These are phyloP conservation scores for Zapornia atra DNA, from an alignment of 2,113 vertebrate genomes.

Conservation along the genomic window DNA sequence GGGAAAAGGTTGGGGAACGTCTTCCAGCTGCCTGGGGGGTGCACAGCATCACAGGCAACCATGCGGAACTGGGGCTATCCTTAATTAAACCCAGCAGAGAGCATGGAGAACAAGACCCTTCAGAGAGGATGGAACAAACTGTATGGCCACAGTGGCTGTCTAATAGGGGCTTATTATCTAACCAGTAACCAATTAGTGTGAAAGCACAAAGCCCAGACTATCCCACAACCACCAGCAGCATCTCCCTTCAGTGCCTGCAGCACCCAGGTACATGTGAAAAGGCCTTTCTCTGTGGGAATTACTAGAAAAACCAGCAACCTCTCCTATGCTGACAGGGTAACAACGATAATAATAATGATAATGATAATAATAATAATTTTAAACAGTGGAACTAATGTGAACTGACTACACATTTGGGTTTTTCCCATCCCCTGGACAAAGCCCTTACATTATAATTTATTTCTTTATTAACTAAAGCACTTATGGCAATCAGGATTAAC, in stretches of 20 bases:
- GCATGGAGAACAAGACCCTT: not conserved
- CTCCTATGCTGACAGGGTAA: not conserved
- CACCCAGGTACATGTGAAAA: not conserved
- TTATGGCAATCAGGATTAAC: not conserved
- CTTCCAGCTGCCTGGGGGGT: not conserved
- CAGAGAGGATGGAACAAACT: not conserved
- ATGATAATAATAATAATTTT: not conserved
- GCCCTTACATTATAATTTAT: not conserved
- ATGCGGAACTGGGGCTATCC: not conserved
- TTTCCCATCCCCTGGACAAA: not conserved
- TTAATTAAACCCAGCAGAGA: not conserved
- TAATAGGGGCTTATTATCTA: not conserved
- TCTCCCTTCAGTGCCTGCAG: not conserved
- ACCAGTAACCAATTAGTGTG: not conserved
- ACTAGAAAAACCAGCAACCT: not conserved
- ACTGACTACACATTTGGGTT: not conserved
- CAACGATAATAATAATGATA: not conserved
- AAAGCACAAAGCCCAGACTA: not conserved
- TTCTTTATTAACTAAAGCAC: not conserved
- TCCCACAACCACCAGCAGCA: not conserved
- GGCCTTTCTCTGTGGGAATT: not conserved
- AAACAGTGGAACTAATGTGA: not conserved
- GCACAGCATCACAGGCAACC: not conserved
- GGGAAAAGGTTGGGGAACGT: not conserved
- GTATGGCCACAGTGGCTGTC: rapidly evolving